A percentile compares a stretch with the other conserved stretches of the same genome.
Evolutionary conservation across 2,113 vertebrate genomes (phyloP).

Genomic region (Saguinus imperator): DNA sequence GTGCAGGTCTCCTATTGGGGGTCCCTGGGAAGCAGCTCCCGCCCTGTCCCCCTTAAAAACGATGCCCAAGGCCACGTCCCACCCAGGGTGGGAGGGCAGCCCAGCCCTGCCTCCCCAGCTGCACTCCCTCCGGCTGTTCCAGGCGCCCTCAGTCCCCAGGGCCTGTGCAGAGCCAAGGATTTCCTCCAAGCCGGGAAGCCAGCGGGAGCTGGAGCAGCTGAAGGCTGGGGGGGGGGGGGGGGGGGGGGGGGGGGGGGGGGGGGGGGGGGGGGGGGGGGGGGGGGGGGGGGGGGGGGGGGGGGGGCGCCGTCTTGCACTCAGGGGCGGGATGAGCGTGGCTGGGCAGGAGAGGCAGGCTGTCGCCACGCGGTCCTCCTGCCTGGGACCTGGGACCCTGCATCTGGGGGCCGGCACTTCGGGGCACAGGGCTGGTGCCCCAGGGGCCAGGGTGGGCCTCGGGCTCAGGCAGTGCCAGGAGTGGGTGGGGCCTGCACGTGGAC

Average conservation of each 20-base stretch:
- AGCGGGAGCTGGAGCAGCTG: slow-evolving; percentile 82
- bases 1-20: not conserved
- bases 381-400: not conserved
- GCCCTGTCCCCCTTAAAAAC: not conserved
- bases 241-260: too few relatives aligned
- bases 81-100: not conserved
- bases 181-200: slow-evolving; percentile 78
- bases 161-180: slow-evolving; percentile 83
- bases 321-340: too few relatives aligned
- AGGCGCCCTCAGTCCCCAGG: slow-evolving; percentile 79
- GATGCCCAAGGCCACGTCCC: not conserved
- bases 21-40: not conserved
- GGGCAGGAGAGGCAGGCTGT: not conserved
- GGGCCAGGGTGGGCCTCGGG: too few relatives aligned
- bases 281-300: slow-evolving; percentile 57
- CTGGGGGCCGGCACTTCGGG: not conserved
- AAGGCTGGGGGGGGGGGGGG: not conserved
- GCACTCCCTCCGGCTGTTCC: slow-evolving; percentile 80
- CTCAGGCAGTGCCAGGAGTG: too few relatives aligned
- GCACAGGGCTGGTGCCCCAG: too few relatives aligned
- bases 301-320: slow-evolving; percentile 14
- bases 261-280: too few relatives aligned
- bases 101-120: not conserved
- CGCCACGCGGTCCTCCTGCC: not conserved
- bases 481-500: not conserved